A percentile compares a stretch with the other conserved stretches of the same genome.
Evolutionary conservation across 2,888 invertebrate species (phyloP).

Genomic region (Notodonta dromedarius): DNA sequence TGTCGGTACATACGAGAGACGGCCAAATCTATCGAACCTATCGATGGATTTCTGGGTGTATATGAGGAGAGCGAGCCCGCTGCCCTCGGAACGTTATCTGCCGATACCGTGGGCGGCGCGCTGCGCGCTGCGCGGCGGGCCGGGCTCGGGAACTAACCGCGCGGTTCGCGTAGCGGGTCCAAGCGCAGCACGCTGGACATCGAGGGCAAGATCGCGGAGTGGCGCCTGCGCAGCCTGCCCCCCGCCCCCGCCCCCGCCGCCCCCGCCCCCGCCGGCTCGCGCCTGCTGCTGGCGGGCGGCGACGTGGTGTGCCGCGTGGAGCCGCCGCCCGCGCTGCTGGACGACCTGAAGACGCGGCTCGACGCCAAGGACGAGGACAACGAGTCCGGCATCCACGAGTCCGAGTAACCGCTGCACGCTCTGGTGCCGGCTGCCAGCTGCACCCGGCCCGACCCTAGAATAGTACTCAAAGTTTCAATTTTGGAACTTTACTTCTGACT

Average conservation of each 20-base stretch:
- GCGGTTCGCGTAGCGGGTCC: constrained; percentile 62
- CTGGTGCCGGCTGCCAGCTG: no score
- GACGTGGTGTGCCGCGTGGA: constrained; percentile 71
- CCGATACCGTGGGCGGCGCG: neutral
- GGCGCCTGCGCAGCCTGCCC: constrained; percentile 61
- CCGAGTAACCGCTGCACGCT: constrained; percentile 56
- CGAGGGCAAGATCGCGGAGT: constrained; percentile 80
- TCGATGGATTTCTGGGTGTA: neutral
- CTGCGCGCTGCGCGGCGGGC: neutral
- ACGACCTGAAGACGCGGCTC: constrained; percentile 74
- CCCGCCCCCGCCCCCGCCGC: constrained; percentile 30
- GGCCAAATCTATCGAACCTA: neutral
- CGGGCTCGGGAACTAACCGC: constrained; percentile 13
- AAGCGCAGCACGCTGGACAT: constrained; percentile 81
- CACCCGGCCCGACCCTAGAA: neutral
- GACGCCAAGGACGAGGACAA: constrained; percentile 77
- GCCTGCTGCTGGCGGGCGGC: constrained; percentile 61
- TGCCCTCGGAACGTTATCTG: no score
- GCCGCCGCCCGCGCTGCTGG: constrained; percentile 66
- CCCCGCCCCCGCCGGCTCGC: constrained; percentile 24
- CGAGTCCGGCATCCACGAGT: constrained; percentile 78
- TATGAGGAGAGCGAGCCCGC: neutral
- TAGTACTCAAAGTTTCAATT: neutral
- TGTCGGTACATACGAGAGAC: constrained; percentile 8
- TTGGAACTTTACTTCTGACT: constrained; percentile 3